Percentiles rank a stretch among this genome's conserved stretches.
Evolutionary conservation across 1,140 invertebrate species (phyloP).

Genomic region (Subanguina moxae): DNA sequence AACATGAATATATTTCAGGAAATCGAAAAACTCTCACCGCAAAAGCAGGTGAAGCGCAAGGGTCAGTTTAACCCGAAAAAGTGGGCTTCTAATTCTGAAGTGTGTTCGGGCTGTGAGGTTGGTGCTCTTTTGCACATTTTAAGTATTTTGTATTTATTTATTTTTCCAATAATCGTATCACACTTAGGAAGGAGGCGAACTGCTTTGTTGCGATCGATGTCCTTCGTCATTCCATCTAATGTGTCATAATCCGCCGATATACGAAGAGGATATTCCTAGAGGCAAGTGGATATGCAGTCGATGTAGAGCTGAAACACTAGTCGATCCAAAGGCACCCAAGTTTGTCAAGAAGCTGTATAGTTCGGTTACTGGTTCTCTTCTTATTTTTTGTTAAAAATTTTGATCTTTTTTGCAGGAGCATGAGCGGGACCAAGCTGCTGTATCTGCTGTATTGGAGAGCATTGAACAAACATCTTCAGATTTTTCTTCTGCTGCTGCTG

Average conservation of each 20-base stretch:
- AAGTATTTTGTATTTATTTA: not conserved
- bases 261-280: constrained; percentile 15
- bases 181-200: constrained; percentile 83
- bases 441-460: not conserved
- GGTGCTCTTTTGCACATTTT: not conserved
- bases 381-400: constrained; percentile 19
- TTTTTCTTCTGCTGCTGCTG: not conserved
- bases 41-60: constrained; percentile 8
- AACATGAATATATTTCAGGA: constrained; percentile 16
- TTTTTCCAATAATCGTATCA: too few relatives aligned
- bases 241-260: constrained; percentile 67
- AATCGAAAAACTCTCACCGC: constrained; percentile 20
- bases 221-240: constrained; percentile 87
- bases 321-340: constrained; percentile 15
- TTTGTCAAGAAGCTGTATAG: constrained; percentile 24
- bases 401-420: constrained; percentile 13
- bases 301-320: constrained; percentile 18
- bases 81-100: constrained; percentile 21
- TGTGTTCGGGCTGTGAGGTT: constrained; percentile 13
- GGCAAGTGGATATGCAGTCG: constrained; percentile 33
- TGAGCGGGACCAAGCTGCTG: constrained; percentile 12
- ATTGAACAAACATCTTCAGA: not conserved
- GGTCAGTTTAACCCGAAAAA: constrained; percentile 8
- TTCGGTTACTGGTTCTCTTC: constrained; percentile 7
- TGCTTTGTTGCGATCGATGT: constrained; percentile 91